Evolutionary conservation across 2,888 invertebrate species (phyloP).

Genomic region (Ditula angustiorana): DNA sequence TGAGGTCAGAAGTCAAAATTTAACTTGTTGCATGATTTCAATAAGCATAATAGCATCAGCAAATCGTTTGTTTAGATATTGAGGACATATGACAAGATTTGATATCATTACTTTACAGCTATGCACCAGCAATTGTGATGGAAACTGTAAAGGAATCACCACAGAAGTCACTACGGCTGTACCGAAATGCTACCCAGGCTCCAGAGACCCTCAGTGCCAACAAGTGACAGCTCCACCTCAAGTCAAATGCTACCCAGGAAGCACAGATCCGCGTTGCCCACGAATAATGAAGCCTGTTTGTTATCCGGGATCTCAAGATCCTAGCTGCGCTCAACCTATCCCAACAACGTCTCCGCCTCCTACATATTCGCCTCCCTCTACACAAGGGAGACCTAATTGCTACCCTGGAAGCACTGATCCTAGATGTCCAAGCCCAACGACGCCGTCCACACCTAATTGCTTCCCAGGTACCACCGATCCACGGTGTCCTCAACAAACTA

Average conservation of each 20-base stretch:
- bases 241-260: slow-evolving; percentile 55
- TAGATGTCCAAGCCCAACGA: slow-evolving; percentile 49
- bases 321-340: slow-evolving; percentile 45
- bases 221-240: slow-evolving; percentile 55
- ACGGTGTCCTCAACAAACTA: slow-evolving; percentile 50
- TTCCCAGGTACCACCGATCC: slow-evolving; percentile 53
- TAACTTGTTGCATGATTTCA: not conserved
- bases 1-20: slow-evolving; percentile 82
- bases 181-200: slow-evolving; percentile 63
- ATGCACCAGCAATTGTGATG: slow-evolving; percentile 73
- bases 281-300: slow-evolving; percentile 51
- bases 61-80: no score
- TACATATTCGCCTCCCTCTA: slow-evolving; percentile 53
- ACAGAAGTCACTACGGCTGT: slow-evolving; percentile 67
- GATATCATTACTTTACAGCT: slow-evolving; percentile 55
- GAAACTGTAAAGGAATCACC: slow-evolving; percentile 64
- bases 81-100: no score
- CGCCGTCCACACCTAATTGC: slow-evolving; percentile 45
- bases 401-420: slow-evolving; percentile 50
- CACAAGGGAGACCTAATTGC: slow-evolving; percentile 47
- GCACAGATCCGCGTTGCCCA: slow-evolving; percentile 46
- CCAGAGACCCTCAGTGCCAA: slow-evolving; percentile 65
- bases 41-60: no score
- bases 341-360: slow-evolving; percentile 28
- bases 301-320: slow-evolving; percentile 48